These are phyloP conservation scores for Hystrix brachyura DNA, from an alignment of 2,113 vertebrate genomes.

Conservation along the genomic window DNA sequence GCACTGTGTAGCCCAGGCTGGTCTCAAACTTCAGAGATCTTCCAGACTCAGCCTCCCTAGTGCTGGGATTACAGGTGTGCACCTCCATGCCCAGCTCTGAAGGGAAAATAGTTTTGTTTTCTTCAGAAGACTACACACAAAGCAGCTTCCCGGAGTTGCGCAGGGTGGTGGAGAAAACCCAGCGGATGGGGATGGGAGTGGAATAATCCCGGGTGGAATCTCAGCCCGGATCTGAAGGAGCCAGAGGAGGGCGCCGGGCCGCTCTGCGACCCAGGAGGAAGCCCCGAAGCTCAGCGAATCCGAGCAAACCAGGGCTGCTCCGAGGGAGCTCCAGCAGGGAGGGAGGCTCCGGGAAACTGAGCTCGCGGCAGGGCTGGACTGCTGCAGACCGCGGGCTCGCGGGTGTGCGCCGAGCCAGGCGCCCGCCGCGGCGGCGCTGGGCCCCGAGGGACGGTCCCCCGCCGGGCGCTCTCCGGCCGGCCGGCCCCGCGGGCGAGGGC, in stretches of 20 bases:
- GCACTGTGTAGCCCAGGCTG: neutral
- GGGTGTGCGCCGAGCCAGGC: neutral
- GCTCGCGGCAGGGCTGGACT: neutral
- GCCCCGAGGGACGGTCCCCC: neutral
- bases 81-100: neutral
- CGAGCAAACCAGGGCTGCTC: neutral
- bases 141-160: neutral
- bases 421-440: accelerated
- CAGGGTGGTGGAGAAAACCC: neutral
- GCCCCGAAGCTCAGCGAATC: neutral
- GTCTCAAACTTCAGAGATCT: neutral
- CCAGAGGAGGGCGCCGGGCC: neutral
- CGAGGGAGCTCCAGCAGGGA: neutral
- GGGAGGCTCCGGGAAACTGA: neutral
- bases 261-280: neutral
- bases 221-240: neutral
- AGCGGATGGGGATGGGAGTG: neutral
- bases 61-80: neutral
- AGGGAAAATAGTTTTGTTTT: neutral
- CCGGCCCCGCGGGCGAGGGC: neutral
- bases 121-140: neutral
- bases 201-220: neutral
- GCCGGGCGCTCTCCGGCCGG: neutral
- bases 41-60: neutral
- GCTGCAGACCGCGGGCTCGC: neutral